phyloP scores from a whole-genome alignment of 2,888 invertebrate genomes.

The Cosmia trapezina region DNA sequence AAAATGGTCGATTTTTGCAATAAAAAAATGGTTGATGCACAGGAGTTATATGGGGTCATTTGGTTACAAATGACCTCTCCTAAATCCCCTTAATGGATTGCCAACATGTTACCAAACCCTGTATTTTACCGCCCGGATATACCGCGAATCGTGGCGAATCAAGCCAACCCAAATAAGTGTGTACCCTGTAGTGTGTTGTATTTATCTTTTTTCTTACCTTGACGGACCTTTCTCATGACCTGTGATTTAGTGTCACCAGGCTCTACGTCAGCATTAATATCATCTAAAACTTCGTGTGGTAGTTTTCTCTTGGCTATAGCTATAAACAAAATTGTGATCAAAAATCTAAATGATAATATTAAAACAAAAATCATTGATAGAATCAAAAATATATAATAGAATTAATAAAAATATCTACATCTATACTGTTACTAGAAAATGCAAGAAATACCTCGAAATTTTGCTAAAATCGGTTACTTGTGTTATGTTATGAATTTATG shows the following conservation, averaged over 20 bases:
- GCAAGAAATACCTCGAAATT: no score
- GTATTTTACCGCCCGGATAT: not conserved
- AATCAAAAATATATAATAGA: no score
- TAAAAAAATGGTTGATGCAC: no score
- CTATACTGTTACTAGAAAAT: no score
- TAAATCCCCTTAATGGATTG: no score
- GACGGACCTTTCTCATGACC: not conserved
- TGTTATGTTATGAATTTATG: no score
- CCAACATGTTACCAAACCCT: no score
- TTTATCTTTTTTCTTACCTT: slow-evolving; percentile 23
- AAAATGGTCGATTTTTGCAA: no score
- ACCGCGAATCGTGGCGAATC: not conserved
- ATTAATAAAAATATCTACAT: no score
- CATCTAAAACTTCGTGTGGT: slow-evolving; percentile 42
- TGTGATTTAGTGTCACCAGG: slow-evolving; percentile 11
- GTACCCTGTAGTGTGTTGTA: not conserved
- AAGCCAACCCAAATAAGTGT: not conserved
- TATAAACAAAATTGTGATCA: slow-evolving; percentile 3
- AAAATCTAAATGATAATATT: not conserved
- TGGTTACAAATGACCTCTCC: no score
- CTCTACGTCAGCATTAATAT: slow-evolving; percentile 10
- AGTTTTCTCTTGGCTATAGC: slow-evolving; percentile 25
- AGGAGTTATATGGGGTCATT: no score
- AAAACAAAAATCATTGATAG: not conserved
- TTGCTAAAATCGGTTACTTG: no score